Base-by-base conservation (phyloP, 2,113 vertebrate species). In the Corvus moneduloides region DNA sequence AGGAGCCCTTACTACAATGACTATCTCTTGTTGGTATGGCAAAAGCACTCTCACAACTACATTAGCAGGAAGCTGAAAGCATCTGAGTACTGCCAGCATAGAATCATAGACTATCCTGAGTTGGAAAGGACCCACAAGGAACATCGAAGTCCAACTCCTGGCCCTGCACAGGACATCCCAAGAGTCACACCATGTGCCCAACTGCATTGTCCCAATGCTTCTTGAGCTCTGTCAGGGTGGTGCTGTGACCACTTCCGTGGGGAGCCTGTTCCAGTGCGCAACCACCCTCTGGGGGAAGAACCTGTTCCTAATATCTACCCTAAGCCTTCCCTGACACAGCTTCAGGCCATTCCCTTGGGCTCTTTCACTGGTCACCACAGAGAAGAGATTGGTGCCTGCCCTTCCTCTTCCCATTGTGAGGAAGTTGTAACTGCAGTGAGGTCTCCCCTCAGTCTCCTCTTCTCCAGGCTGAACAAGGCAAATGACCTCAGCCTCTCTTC, bases 121-220 rank as follows among this genome's bases (percentile, higher is more conserved):
- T 6, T 67, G n/a, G 41, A 62, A 68, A 30, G 9, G 11, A 55
- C 30, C 6, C 24, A 23, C 0, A 62, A 62, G 11, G 55, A 32
- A 19, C 26, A 32, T 8, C 0, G 0, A 61, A 46, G 6, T 10
- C 22, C 33, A 46, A 0, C 20, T 61, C 30, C 28, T 41, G 28
- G 11, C 20, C 41, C 13, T 74, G 23, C 10, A 39, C 11, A 52
- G 16, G 19, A 24, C 13, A 37, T 10, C 27, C 6, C 33, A 80
- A 30, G 43, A 33, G 28, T 58, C 51, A 58, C 43, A 16, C 4
- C 22, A 2, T 9, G 46, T 61, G 7, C 24, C 33, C 6, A 0
- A 67, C 11, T 19, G 16, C 4, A 2, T 7, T 73, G 32, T 37
- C 17, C 46, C 39, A n/a, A 0, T 0, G 0, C 27, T 15, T 21